A percentile compares a stretch with the other conserved stretches of the same genome.
Evolutionary conservation across 2,888 invertebrate genomes (phyloP).

Genomic region (Lissocephala sabroskyi): DNA sequence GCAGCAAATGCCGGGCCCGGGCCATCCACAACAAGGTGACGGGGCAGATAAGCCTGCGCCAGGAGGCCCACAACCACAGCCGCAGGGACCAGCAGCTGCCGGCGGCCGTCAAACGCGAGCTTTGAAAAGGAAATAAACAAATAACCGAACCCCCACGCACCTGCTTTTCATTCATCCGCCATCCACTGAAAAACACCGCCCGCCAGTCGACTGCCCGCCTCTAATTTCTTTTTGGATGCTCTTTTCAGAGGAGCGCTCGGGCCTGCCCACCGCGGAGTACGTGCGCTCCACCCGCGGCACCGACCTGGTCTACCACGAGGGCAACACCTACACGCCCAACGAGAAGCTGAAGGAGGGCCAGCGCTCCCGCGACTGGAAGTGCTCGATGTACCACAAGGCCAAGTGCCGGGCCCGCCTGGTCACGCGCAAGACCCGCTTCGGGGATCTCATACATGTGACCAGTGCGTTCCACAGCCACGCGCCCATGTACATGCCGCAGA

Average conservation of each 20-base stretch:
- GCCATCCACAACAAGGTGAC: constrained; percentile 65
- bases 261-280: constrained; percentile 30
- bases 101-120: background rate
- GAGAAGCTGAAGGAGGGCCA: constrained; percentile 65
- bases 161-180: constrained; percentile 2
- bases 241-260: constrained; percentile 11
- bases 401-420: constrained; percentile 68
- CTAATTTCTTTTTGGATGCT: background rate
- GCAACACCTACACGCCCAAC: constrained; percentile 71
- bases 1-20: constrained; percentile 67
- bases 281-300: constrained; percentile 62
- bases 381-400: constrained; percentile 71
- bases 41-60: constrained; percentile 53
- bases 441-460: constrained; percentile 60
- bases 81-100: constrained; percentile 11
- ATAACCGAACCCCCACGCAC: background rate
- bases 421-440: constrained; percentile 48
- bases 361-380: constrained; percentile 70
- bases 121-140: constrained; percentile 1
- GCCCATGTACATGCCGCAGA: constrained; percentile 48
- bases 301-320: constrained; percentile 58
- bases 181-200: too few relatives aligned
- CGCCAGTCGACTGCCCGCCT: background rate
- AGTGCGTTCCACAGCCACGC: constrained; percentile 58
- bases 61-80: constrained; percentile 63